Evolutionary conservation across 2,113 vertebrate genomes (phyloP).

Genomic region (Nyctereutes procyonoides): DNA sequence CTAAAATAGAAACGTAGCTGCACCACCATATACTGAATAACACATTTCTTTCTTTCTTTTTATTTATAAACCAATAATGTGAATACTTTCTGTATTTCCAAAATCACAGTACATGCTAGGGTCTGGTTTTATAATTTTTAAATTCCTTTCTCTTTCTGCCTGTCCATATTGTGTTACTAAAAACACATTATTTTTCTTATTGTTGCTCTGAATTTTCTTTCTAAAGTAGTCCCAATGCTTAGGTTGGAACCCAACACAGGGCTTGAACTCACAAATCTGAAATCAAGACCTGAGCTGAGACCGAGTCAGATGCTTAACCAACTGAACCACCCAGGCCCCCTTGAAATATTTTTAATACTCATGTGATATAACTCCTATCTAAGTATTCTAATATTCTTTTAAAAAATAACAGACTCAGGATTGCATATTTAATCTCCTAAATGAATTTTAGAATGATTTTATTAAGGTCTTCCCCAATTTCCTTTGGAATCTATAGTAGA

Average conservation of each 20-base stretch:
- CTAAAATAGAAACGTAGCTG: neutral
- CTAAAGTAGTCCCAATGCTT: neutral
- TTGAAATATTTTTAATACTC: neutral
- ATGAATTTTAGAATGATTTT: constrained; percentile 6
- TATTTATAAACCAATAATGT: neutral
- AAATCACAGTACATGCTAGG: neutral
- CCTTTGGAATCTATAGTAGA: neutral
- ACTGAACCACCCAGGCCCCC: neutral
- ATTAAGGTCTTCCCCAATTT: neutral
- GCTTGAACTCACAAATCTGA: neutral
- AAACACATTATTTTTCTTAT: neutral
- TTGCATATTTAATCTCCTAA: neutral
- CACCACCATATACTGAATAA: neutral
- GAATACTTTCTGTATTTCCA: neutral
- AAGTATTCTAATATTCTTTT: constrained; percentile 16
- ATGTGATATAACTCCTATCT: neutral
- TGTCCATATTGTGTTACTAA: neutral
- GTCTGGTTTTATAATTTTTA: neutral
- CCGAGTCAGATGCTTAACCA: neutral
- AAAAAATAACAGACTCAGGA: neutral
- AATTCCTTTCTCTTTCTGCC: neutral
- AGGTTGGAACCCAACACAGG: neutral
- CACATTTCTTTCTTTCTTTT: neutral
- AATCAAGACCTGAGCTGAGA: neutral
- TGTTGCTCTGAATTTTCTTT: neutral